A percentile compares a stretch with the other conserved stretches of the same genome.
phyloP scores from a whole-genome alignment of 1,140 invertebrate species.

The Drosophila mayri region DNA sequence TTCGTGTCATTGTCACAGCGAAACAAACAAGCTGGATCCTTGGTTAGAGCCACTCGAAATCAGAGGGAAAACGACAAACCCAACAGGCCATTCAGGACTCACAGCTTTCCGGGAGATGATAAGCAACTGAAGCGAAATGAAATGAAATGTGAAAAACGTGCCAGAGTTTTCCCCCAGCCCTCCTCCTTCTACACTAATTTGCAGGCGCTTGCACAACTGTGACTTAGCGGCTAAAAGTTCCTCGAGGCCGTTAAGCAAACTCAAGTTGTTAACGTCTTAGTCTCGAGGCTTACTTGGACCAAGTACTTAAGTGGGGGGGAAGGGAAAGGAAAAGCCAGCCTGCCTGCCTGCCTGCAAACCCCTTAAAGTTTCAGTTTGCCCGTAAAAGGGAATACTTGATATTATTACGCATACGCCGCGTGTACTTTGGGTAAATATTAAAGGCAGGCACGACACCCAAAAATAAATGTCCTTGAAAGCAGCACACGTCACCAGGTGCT shows the following conservation, averaged over 20 bases:
- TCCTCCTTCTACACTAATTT: constrained; percentile 24
- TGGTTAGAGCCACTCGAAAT: constrained; percentile 63
- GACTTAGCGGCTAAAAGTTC: constrained; percentile 23
- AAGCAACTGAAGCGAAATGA: constrained; percentile 32
- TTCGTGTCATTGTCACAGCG: constrained; percentile 73
- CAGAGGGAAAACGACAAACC: constrained; percentile 6
- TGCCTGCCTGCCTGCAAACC: background rate
- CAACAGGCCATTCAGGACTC: constrained; percentile 9
- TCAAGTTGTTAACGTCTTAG: constrained; percentile 29
- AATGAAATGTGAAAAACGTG: constrained; percentile 79
- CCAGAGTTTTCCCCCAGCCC: constrained; percentile 19
- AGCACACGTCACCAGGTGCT: constrained; percentile 19
- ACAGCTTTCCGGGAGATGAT: background rate
- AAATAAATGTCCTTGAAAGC: constrained; percentile 45
- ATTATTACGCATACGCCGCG: constrained; percentile 46
- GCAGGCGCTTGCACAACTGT: constrained; percentile 15
- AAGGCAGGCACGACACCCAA: constrained; percentile 17
- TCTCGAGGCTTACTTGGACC: constrained; percentile 10
- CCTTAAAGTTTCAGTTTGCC: constrained; percentile 17
- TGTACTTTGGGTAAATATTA: constrained; percentile 42
- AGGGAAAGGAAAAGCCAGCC: background rate
- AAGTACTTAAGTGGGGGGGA: constrained; percentile 5
- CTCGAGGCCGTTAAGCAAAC: constrained; percentile 15
- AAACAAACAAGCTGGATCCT: constrained; percentile 42
- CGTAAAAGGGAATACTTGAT: constrained; percentile 46